Evolutionary conservation across 2,797 vertebrate species (phyloP), one percentile per base, ranked within the genome.

Genomic region (Falco peregrinus): DNA sequence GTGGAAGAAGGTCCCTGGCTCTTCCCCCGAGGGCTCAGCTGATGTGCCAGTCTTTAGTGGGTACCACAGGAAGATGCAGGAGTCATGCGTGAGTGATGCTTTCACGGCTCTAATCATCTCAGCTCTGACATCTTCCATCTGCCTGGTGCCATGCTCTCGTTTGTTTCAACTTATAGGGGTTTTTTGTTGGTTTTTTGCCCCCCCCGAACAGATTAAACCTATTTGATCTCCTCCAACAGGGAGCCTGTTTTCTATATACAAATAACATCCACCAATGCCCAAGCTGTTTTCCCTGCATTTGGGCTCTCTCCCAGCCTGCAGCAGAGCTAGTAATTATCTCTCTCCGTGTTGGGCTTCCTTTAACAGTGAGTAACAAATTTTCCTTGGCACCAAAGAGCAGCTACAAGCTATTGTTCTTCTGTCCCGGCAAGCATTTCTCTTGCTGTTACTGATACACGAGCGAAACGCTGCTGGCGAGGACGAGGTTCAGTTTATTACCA

Each of bases 281-380:
- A 71, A 57, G 79, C 79, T 91, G 57, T 59, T 94, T 93, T 64
- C 79, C 54, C 41, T 39, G 61, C 14, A 0, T 84, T 84, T 95
- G 91, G 76, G 91, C 85, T 90, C 79, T 71, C 61, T 95, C 94
- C 91, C 93, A 95, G 79, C 65, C 82, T 69, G 57, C 87, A 92
- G 69, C 75, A 4, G 79, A 93, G 92, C 87, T 78, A 74, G 67
- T 89, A 91, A 96, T 96, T 91, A 78, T 81, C 84, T 75, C 91
- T 92, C 57, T 91, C 78, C 45, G 5, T 82, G 75, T 76, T 91
- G 67, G 63, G 84, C 86, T 94, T 90, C 68, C 61, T 93, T 94
- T 89, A 88, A 87, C 87, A 39, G 82, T 31, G 28, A 93, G 69
- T 74, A 75, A 92, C 92, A 92, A 92, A 93, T 94, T 93, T 91